phyloP scores from a whole-genome alignment of 2,888 invertebrate genomes.

The Chironomus riparius region DNA sequence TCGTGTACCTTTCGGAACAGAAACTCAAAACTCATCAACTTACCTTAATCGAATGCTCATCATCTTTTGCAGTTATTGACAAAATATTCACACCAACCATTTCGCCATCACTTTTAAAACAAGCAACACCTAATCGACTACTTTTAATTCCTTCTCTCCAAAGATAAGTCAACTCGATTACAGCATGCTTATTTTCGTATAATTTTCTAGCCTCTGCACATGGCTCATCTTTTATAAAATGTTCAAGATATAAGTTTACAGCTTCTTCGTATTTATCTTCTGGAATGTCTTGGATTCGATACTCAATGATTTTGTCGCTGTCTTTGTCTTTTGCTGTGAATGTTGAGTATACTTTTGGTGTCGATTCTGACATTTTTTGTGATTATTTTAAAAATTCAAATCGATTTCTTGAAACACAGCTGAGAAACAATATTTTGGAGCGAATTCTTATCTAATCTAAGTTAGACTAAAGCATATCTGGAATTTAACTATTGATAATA shows the following conservation, averaged over 20 bases:
- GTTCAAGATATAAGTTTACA: constrained; percentile 39
- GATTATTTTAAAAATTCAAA: too few species aligned
- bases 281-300: constrained; percentile 46
- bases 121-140: constrained; percentile 35
- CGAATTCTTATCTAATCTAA: too few species aligned
- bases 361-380: too few species aligned
- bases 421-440: too few species aligned
- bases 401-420: too few species aligned
- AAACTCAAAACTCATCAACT: too few species aligned
- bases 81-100: constrained; percentile 30
- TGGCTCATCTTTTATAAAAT: constrained; percentile 47
- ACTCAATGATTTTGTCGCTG: constrained; percentile 37
- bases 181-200: neutral
- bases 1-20: too few species aligned
- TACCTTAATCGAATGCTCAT: too few species aligned
- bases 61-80: neutral
- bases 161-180: constrained; percentile 31
- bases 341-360: neutral
- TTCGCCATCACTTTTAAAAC: constrained; percentile 37
- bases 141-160: constrained; percentile 35
- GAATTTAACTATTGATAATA: too few species aligned
- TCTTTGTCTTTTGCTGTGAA: neutral
- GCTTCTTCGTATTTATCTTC: constrained; percentile 42
- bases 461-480: too few species aligned
- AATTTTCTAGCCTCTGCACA: constrained; percentile 39